Percentiles rank a stretch among this genome's conserved stretches.
These are phyloP conservation scores for Notarius quadriscutis DNA, from an alignment of 2,113 vertebrate species.

Conservation along the genomic window DNA sequence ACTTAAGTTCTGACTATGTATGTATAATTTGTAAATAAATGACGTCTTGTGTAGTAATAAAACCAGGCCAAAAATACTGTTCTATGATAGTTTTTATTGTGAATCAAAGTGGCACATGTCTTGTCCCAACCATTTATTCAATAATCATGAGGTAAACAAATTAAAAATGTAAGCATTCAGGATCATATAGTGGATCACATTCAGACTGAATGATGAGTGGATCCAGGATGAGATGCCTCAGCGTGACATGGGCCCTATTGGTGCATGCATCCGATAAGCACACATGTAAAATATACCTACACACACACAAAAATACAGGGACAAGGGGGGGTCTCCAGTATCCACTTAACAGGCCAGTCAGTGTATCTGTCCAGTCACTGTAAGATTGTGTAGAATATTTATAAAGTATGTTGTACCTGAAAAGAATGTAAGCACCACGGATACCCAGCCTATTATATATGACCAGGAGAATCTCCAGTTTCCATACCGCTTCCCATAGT, in stretches of 20 bases:
- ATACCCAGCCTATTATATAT: slow-evolving; percentile 79
- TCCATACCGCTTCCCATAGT: slow-evolving; percentile 77
- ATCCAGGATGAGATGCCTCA: slow-evolving; percentile 59
- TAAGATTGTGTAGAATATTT: not conserved
- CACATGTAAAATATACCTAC: slow-evolving; percentile 81
- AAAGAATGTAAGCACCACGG: slow-evolving; percentile 79
- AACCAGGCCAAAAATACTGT: not conserved
- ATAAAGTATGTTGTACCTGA: slow-evolving; percentile 65
- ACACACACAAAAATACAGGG: slow-evolving; percentile 4
- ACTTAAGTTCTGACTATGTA: not conserved
- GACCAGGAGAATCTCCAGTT: slow-evolving; percentile 81
- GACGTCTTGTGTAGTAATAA: not conserved
- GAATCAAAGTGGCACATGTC: slow-evolving; percentile 53
- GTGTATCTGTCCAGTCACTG: no score
- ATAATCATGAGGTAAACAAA: slow-evolving; percentile 54
- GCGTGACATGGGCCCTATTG: slow-evolving; percentile 72
- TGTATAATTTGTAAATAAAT: slow-evolving; percentile 1
- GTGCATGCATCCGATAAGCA: slow-evolving; percentile 77
- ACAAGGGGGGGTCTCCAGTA: not conserved
- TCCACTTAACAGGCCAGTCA: not conserved
- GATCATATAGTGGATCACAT: slow-evolving; percentile 64
- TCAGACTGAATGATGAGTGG: slow-evolving; percentile 63
- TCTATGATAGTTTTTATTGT: slow-evolving; percentile 5
- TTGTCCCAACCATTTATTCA: slow-evolving; percentile 59
- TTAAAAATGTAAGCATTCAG: slow-evolving; percentile 60